phyloP scores from a whole-genome alignment of 2,113 vertebrate genomes.

The Thamnophis sirtalis region DNA sequence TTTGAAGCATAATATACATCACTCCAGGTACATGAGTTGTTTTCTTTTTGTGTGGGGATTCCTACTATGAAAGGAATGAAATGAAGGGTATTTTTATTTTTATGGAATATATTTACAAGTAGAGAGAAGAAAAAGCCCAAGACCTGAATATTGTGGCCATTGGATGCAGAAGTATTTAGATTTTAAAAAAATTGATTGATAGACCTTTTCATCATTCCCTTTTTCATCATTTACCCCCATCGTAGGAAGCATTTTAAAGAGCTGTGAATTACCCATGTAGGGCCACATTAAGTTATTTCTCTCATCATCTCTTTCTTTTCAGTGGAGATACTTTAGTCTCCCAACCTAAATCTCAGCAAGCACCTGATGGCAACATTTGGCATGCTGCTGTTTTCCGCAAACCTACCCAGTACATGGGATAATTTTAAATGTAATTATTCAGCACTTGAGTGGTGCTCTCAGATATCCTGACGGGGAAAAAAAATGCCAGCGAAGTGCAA shows the following conservation, averaged over 20 bases:
- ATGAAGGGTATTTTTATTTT: not conserved
- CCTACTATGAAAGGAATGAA: not conserved
- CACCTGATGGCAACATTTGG: rapidly evolving
- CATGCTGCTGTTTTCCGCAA: not conserved
- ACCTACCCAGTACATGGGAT: not conserved
- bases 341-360: not conserved
- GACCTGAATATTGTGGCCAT: not conserved
- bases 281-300: not conserved
- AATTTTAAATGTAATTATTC: conserved; percentile 26
- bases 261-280: not conserved
- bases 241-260: not conserved
- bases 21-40: not conserved
- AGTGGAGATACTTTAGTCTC: not conserved
- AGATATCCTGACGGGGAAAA: conserved; percentile 15
- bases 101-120: not conserved
- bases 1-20: not conserved
- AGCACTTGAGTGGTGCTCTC: conserved; percentile 5
- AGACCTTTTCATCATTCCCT: not conserved
- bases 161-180: not conserved
- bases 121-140: not conserved
- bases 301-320: not conserved
- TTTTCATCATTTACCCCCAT: not conserved
- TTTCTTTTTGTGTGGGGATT: not conserved
- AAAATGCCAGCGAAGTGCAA: conserved; percentile 18
- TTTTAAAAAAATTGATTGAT: not conserved